Conservation (phyloP, 1,140 invertebrate genomes). For the Heliothis virescens region DNA sequence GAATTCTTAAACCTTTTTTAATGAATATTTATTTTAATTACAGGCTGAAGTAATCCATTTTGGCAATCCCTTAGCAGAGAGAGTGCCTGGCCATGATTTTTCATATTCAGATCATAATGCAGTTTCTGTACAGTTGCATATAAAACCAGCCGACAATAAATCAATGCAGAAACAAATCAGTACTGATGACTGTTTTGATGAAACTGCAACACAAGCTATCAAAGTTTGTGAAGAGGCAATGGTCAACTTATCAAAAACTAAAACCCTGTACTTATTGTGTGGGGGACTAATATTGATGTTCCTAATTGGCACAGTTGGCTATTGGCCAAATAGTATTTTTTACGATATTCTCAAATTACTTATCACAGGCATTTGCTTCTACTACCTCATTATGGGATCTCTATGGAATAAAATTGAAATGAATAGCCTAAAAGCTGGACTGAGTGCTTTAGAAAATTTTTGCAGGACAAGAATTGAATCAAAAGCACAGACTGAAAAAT, state of each 20-base stretch:
- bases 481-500: slow-evolving; percentile 39
- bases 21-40: slow-evolving; percentile 51
- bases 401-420: slow-evolving; percentile 93
- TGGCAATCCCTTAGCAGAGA: slow-evolving; percentile 90
- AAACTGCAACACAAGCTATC: slow-evolving; percentile 88
- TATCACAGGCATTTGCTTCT: slow-evolving; percentile 89
- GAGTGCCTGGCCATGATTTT: slow-evolving; percentile 90
- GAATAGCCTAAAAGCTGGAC: slow-evolving; percentile 91
- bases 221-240: slow-evolving; percentile 88
- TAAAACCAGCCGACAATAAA: slow-evolving; percentile 57
- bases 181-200: slow-evolving; percentile 64
- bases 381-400: slow-evolving; percentile 91
- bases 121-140: slow-evolving; percentile 89
- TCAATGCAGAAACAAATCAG: slow-evolving; percentile 50
- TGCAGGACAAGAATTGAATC: slow-evolving; percentile 59
- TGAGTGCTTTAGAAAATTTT: slow-evolving; percentile 74
- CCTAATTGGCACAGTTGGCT: slow-evolving; percentile 80
- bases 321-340: slow-evolving; percentile 75
- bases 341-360: slow-evolving; percentile 86
- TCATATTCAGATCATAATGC: slow-evolving; percentile 97
- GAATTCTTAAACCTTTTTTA: neutral
- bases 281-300: slow-evolving; percentile 84
- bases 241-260: slow-evolving; percentile 86
- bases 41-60: slow-evolving; percentile 88
- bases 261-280: slow-evolving; percentile 87